Conservation (phyloP, 2,888 invertebrate species). For the Drosophila gaucha region DNA sequence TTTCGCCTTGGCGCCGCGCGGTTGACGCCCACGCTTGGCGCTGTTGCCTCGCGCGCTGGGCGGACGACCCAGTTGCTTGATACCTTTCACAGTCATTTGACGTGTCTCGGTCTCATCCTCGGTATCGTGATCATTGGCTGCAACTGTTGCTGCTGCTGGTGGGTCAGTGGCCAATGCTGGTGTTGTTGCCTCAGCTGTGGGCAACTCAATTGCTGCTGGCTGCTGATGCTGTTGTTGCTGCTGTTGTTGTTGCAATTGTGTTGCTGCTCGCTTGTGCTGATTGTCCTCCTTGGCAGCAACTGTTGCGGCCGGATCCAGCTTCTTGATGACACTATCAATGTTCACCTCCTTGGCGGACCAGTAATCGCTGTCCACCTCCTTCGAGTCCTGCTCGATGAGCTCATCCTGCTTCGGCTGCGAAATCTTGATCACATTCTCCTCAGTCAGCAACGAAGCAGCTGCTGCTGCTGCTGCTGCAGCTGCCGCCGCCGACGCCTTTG, state of each 20-base stretch:
- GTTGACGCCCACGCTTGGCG: slow-evolving; percentile 80
- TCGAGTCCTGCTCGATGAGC: slow-evolving; percentile 86
- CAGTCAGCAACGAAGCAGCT: slow-evolving; percentile 68
- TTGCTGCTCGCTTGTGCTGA: slow-evolving; percentile 27
- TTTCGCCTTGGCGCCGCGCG: slow-evolving; percentile 81
- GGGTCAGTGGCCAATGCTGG: slow-evolving; percentile 9
- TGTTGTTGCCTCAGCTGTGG: slow-evolving; percentile 9
- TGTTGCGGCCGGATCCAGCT: slow-evolving; percentile 86
- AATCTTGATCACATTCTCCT: slow-evolving; percentile 82
- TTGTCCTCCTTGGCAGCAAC: slow-evolving; percentile 42
- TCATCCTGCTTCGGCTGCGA: slow-evolving; percentile 81
- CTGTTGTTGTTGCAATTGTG: slow-evolving; percentile 14
- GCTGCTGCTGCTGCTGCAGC: slow-evolving; percentile 18
- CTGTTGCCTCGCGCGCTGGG: slow-evolving; percentile 70
- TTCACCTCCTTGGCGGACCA: slow-evolving; percentile 93
- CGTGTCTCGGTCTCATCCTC: slow-evolving; percentile 83
- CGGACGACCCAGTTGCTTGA: slow-evolving; percentile 67
- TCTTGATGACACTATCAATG: slow-evolving; percentile 93
- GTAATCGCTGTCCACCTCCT: slow-evolving; percentile 89
- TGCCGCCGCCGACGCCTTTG: slow-evolving; percentile 24
- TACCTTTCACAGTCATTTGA: slow-evolving; percentile 41
- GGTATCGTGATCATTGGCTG: slow-evolving; percentile 81
- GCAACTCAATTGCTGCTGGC: slow-evolving; percentile 24
- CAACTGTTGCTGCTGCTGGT: slow-evolving; percentile 4
- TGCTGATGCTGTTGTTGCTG: slow-evolving; percentile 6